These are phyloP conservation scores for Caenorhabditis virilis DNA, from an alignment of 2,888 invertebrate species.

Conservation along the genomic window DNA sequence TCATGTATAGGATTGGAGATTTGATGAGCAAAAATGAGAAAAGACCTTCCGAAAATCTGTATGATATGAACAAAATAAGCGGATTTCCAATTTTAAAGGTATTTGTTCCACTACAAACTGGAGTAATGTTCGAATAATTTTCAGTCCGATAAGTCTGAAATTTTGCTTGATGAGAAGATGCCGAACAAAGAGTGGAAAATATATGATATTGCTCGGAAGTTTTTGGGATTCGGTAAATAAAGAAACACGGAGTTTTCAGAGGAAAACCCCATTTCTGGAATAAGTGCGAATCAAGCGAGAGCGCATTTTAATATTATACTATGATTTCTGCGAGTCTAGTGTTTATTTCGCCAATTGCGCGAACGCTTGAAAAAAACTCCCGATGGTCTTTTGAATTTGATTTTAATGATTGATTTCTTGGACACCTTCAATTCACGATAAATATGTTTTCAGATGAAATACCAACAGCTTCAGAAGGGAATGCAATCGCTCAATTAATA, in stretches of 20 bases:
- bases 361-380: neutral
- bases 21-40: slow-evolving; percentile 12
- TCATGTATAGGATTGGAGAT: slow-evolving; percentile 34
- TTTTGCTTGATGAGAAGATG: neutral
- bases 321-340: too few species aligned
- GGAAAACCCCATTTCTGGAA: too few species aligned
- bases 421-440: neutral
- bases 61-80: slow-evolving; percentile 26
- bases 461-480: slow-evolving; percentile 44
- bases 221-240: slow-evolving; percentile 27
- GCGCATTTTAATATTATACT: too few species aligned
- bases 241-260: too few species aligned
- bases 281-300: too few species aligned
- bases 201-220: slow-evolving; percentile 22
- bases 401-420: too few species aligned
- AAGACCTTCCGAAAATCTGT: slow-evolving; percentile 14
- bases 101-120: too few species aligned
- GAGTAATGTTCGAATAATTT: too few species aligned
- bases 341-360: neutral
- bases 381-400: too few species aligned
- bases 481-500: slow-evolving; percentile 42
- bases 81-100: slow-evolving; percentile 31
- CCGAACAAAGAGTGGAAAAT: slow-evolving; percentile 1
- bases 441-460: slow-evolving; percentile 33
- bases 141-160: neutral